phyloP scores from a whole-genome alignment of 2,797 vertebrate genomes.

The Chelonia mydas region DNA sequence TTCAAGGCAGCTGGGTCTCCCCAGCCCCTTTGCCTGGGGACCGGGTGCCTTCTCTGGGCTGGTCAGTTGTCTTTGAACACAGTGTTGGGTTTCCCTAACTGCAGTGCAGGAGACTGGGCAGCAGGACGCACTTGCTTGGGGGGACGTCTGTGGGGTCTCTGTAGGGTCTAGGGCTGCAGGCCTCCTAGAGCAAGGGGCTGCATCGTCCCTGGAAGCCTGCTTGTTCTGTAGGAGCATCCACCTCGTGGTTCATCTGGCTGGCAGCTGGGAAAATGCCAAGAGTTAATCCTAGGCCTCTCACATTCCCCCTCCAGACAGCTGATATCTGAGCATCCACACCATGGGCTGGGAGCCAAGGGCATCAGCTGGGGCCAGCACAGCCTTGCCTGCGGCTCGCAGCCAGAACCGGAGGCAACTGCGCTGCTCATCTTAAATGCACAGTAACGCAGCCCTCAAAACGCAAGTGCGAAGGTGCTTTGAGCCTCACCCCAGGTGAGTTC shows the following conservation, averaged over 20 bases:
- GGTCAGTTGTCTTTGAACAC: neutral
- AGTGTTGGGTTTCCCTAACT: neutral
- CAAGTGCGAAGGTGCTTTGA: neutral
- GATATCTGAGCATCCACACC: neutral
- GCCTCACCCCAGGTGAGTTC: neutral
- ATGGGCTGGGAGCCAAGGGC: neutral
- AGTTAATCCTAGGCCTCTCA: neutral
- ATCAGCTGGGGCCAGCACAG: neutral
- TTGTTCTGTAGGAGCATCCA: neutral
- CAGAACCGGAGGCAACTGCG: neutral
- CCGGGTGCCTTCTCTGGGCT: neutral
- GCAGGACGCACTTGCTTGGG: too few relatives aligned
- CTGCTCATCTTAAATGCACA: neutral
- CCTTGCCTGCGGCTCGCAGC: neutral
- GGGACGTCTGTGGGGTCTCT: too few relatives aligned
- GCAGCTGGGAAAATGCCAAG: neutral
- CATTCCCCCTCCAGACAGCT: neutral
- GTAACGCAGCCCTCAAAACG: neutral
- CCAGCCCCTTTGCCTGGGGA: neutral
- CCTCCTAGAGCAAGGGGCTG: neutral
- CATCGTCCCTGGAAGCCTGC: neutral
- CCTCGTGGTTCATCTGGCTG: neutral
- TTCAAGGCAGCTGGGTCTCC: neutral
- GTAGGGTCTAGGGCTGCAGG: neutral
- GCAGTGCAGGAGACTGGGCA: neutral